These are phyloP conservation scores for Acinonyx jubatus DNA, from an alignment of 2,113 vertebrate species.

Conservation along the genomic window DNA sequence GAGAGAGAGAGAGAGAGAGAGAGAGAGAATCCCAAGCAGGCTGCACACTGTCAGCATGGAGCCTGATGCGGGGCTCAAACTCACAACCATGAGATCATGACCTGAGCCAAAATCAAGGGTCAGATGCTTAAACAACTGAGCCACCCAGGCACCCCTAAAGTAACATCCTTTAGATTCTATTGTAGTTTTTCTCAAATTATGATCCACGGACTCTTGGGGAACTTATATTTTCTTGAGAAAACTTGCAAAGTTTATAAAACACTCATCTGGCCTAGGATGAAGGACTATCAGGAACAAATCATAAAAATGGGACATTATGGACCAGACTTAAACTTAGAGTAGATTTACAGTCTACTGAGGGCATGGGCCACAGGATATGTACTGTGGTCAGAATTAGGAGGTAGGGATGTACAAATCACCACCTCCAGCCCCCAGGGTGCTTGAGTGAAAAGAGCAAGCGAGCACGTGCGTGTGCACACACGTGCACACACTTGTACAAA, in stretches of 20 bases:
- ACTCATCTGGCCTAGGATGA: neutral
- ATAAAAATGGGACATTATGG: neutral
- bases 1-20: too few relatives aligned
- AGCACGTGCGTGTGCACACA: neutral
- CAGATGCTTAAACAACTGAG: too few relatives aligned
- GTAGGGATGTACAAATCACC: neutral
- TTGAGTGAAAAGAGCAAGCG: neutral
- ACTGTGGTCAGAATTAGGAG: neutral
- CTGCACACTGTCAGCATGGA: too few relatives aligned
- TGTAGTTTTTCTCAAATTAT: conserved; percentile 27
- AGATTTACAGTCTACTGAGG: neutral
- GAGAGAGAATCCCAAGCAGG: too few relatives aligned
- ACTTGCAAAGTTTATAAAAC: conserved; percentile 13
- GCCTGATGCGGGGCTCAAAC: too few relatives aligned
- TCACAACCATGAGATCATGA: too few relatives aligned
- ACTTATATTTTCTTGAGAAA: neutral
- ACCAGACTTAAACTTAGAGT: neutral
- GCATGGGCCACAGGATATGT: neutral
- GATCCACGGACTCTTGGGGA: neutral
- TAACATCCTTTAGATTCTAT: neutral
- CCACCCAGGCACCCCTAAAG: neutral
- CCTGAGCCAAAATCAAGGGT: too few relatives aligned
- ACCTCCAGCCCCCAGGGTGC: neutral
- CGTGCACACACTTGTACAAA: neutral
- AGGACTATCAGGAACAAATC: neutral